These are phyloP conservation scores for Tretioscincus oriximinensis DNA, from an alignment of 2,113 vertebrate genomes.

Conservation along the genomic window DNA sequence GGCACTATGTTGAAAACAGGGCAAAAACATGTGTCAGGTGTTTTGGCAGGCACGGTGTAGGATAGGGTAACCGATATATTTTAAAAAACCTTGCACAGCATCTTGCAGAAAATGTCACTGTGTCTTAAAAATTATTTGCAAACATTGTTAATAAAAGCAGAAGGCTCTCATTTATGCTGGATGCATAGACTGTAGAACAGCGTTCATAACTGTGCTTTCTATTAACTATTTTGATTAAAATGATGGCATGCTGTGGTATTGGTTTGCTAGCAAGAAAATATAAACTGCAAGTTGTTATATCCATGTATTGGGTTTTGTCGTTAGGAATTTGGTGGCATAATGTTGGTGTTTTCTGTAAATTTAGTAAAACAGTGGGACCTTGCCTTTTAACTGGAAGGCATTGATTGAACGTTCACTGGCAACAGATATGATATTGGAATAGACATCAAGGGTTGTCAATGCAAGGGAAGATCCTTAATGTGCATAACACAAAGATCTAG, in stretches of 20 bases:
- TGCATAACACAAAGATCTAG: neutral
- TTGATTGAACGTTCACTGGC: conserved; percentile 18
- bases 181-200: neutral
- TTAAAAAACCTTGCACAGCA: no score
- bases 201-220: neutral
- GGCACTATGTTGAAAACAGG: neutral
- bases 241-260: neutral
- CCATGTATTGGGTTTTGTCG: neutral
- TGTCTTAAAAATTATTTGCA: neutral
- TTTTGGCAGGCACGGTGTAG: neutral
- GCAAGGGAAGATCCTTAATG: neutral
- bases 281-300: neutral
- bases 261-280: neutral
- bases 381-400: conserved; percentile 5
- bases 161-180: no score
- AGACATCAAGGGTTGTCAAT: conserved; percentile 17
- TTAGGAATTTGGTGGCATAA: conserved; percentile 3
- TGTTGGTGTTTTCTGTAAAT: conserved; percentile 6
- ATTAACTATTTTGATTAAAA: conserved; percentile 12
- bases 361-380: neutral
- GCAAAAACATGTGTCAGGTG: neutral
- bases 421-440: conserved; percentile 4
- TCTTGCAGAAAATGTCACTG: neutral
- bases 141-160: neutral
- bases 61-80: neutral